These are phyloP conservation scores for Chymomyza procnemis DNA, from an alignment of 2,888 invertebrate genomes.

Conservation along the genomic window DNA sequence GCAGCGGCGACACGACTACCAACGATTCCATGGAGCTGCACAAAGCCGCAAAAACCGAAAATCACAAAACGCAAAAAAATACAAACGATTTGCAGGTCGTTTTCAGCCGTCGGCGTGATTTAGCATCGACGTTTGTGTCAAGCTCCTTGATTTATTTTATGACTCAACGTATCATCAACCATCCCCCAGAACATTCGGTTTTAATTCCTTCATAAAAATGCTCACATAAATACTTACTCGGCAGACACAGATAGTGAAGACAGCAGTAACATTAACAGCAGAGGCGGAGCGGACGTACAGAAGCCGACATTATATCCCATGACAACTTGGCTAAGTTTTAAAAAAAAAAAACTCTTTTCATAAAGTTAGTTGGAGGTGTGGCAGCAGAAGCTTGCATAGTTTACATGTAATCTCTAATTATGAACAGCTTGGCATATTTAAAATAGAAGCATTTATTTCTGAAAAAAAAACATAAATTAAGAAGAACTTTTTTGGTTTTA, in stretches of 20 bases:
- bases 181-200: constrained; percentile 34
- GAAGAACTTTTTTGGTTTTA: no score
- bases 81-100: constrained; percentile 11
- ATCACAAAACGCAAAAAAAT: background rate
- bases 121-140: constrained; percentile 67
- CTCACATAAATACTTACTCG: background rate
- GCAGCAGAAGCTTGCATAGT: no score
- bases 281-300: background rate
- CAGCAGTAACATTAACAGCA: background rate
- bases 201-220: constrained; percentile 38
- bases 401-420: no score
- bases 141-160: constrained; percentile 66
- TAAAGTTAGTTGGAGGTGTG: no score
- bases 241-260: background rate
- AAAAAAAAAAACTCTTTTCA: no score
- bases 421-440: no score
- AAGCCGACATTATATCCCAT: background rate
- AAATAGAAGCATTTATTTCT: no score
- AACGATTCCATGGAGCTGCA: background rate
- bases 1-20: no score
- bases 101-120: constrained; percentile 51
- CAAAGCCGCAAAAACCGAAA: background rate
- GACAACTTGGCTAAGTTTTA: no score
- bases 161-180: constrained; percentile 63
- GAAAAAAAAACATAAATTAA: no score